phyloP scores from a whole-genome alignment of 2,888 invertebrate species.

The Nebria brevicollis region DNA sequence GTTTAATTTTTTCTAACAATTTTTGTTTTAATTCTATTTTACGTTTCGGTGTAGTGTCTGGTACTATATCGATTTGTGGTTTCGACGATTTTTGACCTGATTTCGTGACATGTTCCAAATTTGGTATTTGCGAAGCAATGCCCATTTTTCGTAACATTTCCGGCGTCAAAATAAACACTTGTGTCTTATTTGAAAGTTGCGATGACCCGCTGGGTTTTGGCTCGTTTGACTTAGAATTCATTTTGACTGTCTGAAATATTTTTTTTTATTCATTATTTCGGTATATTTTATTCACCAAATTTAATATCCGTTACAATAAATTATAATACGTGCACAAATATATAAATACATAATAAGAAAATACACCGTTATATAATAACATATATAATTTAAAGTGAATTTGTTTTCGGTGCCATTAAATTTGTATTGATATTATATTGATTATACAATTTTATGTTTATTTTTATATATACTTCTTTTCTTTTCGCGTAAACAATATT shows the following conservation, averaged over 20 bases:
- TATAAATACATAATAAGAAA: too few relatives aligned
- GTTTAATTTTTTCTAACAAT: neutral
- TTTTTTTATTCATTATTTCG: too few relatives aligned
- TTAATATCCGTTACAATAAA: neutral
- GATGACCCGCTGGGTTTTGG: neutral
- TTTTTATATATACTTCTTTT: too few relatives aligned
- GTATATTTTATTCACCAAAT: neutral
- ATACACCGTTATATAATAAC: too few relatives aligned
- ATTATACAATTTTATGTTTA: too few relatives aligned
- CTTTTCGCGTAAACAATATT: too few relatives aligned
- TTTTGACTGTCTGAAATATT: neutral
- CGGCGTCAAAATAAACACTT: slow-evolving; percentile 64
- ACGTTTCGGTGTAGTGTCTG: slow-evolving; percentile 2
- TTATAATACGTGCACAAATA: too few relatives aligned
- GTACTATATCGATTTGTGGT: neutral
- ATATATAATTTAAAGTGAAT: too few relatives aligned
- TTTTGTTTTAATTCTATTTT: slow-evolving; percentile 5
- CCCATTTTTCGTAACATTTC: slow-evolving; percentile 64
- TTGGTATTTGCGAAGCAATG: slow-evolving; percentile 53
- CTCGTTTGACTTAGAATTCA: neutral
- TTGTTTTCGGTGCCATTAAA: too few relatives aligned
- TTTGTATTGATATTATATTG: too few relatives aligned
- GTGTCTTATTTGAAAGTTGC: slow-evolving; percentile 49
- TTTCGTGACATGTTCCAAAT: slow-evolving; percentile 16
- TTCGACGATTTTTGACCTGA: neutral